A percentile compares a stretch with the other conserved stretches of the same genome.
Conservation (phyloP, 35 echinoderm and acorn worm species). For the Nesometra sesokonis region DNA sequence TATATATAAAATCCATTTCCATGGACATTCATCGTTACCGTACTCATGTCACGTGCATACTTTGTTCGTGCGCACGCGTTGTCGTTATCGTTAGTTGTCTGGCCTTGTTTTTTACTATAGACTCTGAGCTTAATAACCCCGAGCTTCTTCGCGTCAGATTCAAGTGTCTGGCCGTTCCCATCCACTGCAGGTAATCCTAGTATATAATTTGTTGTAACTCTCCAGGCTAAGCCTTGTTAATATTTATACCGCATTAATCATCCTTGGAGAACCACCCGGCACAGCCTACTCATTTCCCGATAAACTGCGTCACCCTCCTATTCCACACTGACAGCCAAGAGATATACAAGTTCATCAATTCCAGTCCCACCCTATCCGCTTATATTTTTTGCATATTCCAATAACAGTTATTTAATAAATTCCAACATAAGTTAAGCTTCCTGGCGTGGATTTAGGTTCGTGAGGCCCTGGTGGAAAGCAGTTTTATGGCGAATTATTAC, state of each 20-base stretch:
- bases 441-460: neutral
- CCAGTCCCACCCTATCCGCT: neutral
- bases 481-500: neutral
- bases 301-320: neutral
- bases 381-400: neutral
- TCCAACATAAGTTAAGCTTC: neutral
- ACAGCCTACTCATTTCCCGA: neutral
- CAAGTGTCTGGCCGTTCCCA: neutral
- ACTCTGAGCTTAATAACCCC: neutral
- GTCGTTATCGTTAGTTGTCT: too few relatives aligned
- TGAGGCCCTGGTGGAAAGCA: too few relatives aligned
- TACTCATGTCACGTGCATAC: too few relatives aligned
- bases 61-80: too few relatives aligned
- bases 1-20: too few relatives aligned
- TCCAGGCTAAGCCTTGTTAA: neutral
- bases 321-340: neutral
- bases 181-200: neutral
- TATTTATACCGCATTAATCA: neutral
- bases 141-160: neutral
- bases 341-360: neutral
- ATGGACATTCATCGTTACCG: too few relatives aligned
- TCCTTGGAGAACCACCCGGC: neutral
- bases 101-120: neutral
- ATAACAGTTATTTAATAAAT: neutral
- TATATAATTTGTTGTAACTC: neutral